These are phyloP conservation scores for Dicyrtoma fusca DNA, from an alignment of 2,888 invertebrate genomes.

Conservation along the genomic window DNA sequence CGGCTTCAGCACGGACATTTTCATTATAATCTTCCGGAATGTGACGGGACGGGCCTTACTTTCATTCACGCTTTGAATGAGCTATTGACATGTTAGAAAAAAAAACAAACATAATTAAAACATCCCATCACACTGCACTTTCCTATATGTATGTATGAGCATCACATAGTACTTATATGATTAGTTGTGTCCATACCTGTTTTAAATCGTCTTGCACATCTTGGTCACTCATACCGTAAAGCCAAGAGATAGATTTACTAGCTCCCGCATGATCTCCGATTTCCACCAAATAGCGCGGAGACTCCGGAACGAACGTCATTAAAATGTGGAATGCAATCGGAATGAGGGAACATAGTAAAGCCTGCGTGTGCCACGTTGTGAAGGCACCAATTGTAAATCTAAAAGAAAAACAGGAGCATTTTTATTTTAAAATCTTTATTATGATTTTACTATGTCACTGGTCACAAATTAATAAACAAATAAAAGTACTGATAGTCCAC, in stretches of 20 bases:
- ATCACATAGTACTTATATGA: background rate
- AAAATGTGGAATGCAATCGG: constrained; percentile 47
- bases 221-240: constrained; percentile 40
- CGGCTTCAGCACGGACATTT: constrained; percentile 46
- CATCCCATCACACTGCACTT: too few species aligned
- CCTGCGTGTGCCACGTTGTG: constrained; percentile 46
- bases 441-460: background rate
- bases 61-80: constrained; percentile 47
- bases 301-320: constrained; percentile 46
- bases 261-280: constrained; percentile 45
- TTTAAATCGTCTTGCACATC: constrained; percentile 41
- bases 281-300: constrained; percentile 47
- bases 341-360: constrained; percentile 46
- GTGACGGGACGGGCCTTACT: constrained; percentile 42
- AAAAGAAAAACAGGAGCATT: background rate
- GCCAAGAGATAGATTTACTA: constrained; percentile 49
- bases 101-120: background rate
- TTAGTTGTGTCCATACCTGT: background rate
- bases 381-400: constrained; percentile 12
- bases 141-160: background rate
- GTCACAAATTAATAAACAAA: constrained; percentile 8
- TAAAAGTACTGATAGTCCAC: too few species aligned
- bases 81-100: constrained; percentile 40
- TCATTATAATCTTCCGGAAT: constrained; percentile 37
- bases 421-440: too few species aligned